phyloP scores from a whole-genome alignment of 2,797 vertebrate species.

The Premnoplex brunnescens region DNA sequence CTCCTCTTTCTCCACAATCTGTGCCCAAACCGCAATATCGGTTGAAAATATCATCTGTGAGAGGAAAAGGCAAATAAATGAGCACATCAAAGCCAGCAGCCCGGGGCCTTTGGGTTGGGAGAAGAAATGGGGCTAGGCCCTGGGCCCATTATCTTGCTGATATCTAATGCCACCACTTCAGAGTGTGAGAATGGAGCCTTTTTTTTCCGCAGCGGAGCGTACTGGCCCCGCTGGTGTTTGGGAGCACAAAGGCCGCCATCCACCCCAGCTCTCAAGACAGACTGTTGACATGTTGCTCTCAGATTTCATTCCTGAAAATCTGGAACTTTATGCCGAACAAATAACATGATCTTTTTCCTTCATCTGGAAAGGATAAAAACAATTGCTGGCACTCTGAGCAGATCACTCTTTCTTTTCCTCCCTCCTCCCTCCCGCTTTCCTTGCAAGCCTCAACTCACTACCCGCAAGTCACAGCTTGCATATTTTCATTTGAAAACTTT shows the following conservation, averaged over 20 bases:
- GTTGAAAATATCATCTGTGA: conserved; percentile 72
- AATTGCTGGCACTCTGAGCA: conserved; percentile 69
- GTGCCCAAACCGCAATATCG: background rate
- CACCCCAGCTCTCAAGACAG: conserved; percentile 68
- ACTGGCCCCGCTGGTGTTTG: conserved; percentile 72
- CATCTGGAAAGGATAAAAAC: conserved; percentile 69
- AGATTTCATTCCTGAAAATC: conserved; percentile 79
- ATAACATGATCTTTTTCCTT: conserved; percentile 76
- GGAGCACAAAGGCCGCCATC: conserved; percentile 77
- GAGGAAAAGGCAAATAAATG: conserved; percentile 67
- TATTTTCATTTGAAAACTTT: conserved; percentile 68
- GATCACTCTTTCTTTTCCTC: conserved; percentile 54
- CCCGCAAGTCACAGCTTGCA: conserved; percentile 60
- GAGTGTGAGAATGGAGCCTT: conserved; percentile 74
- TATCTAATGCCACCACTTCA: conserved; percentile 74
- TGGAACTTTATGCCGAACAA: conserved; percentile 74
- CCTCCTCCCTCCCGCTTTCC: conserved; percentile 35
- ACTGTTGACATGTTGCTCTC: conserved; percentile 72
- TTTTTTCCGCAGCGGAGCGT: conserved; percentile 61
- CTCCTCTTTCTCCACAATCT: background rate
- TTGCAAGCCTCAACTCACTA: conserved; percentile 54
- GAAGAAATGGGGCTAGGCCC: conserved; percentile 60
- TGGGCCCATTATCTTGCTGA: conserved; percentile 74
- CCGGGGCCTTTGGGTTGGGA: conserved; percentile 62
- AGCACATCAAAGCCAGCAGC: conserved; percentile 73